A percentile compares a stretch with the other conserved stretches of the same genome.
Evolutionary conservation across 2,113 vertebrate genomes (phyloP).

Genomic region (Cryptomyrus ogoouensis): DNA sequence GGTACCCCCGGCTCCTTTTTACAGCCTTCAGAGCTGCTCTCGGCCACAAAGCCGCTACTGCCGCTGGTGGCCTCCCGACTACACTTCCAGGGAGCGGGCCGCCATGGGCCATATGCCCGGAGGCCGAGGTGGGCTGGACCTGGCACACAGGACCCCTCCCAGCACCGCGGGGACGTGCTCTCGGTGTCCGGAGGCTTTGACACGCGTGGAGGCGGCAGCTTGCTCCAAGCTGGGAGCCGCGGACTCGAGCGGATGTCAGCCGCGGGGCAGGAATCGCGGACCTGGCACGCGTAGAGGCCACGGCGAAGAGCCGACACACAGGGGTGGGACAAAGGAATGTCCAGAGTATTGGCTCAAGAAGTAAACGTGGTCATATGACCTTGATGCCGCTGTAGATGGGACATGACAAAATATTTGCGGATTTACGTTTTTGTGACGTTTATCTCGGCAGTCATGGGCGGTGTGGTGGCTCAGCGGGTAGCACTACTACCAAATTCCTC

Average conservation of each 20-base stretch:
- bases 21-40: not conserved
- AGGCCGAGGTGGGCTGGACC: not conserved
- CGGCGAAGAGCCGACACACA: not conserved
- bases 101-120: constrained; percentile 3
- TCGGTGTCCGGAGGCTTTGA: not conserved
- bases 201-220: constrained; percentile 7
- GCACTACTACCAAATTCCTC: not conserved
- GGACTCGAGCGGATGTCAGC: constrained; percentile 1
- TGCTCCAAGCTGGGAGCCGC: not conserved
- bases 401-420: not conserved
- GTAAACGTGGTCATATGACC: not conserved
- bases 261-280: not conserved
- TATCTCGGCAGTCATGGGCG: not conserved
- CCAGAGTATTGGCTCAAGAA: not conserved
- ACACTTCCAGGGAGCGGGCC: not conserved
- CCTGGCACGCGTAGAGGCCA: not conserved
- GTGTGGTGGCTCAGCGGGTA: not conserved
- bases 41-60: not conserved
- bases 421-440: not conserved
- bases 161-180: not conserved
- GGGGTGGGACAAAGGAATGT: constrained; percentile 3
- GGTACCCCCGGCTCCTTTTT: not conserved
- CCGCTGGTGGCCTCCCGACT: not conserved
- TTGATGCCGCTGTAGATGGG: not conserved
- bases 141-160: constrained; percentile 1